Evolutionary conservation across 2,888 invertebrate species (phyloP).

Genomic region (Zaprionus lineosus): DNA sequence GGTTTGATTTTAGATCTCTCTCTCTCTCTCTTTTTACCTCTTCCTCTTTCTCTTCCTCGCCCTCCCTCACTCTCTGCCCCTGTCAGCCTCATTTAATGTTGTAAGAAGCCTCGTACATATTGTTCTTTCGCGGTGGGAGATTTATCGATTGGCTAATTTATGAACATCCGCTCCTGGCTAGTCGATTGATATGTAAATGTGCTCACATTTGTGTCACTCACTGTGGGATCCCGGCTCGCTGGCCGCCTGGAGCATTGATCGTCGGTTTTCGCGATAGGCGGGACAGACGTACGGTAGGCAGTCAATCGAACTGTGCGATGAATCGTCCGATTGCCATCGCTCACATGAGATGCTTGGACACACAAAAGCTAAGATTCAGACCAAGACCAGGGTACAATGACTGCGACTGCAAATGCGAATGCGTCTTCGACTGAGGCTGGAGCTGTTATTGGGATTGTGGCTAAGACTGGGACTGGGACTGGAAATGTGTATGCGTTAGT

Average conservation of each 20-base stretch:
- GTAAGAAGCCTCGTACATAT: conserved; percentile 55
- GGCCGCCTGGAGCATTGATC: neutral
- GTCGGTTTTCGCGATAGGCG: neutral
- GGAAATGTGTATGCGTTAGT: neutral
- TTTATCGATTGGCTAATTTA: conserved; percentile 82
- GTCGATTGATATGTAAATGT: conserved; percentile 80
- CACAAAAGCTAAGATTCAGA: conserved; percentile 47
- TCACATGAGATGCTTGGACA: conserved; percentile 72
- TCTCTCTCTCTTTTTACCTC: no score
- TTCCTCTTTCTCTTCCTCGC: no score
- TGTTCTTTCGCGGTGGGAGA: conserved; percentile 60
- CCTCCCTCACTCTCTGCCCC: no score
- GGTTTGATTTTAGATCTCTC: conserved; percentile 3
- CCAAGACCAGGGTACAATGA: neutral
- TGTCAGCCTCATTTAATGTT: conserved; percentile 68
- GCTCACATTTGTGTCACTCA: conserved; percentile 79
- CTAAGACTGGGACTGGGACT: neutral
- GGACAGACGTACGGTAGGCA: neutral
- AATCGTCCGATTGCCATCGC: conserved; percentile 75
- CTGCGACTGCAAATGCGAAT: neutral
- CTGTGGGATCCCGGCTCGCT: conserved; percentile 22
- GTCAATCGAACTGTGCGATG: conserved; percentile 65
- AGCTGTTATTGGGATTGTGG: neutral
- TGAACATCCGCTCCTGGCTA: conserved; percentile 79
- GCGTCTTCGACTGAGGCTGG: no score